phyloP scores from a whole-genome alignment of 2,113 vertebrate species.

The Hypanus sabinus region DNA sequence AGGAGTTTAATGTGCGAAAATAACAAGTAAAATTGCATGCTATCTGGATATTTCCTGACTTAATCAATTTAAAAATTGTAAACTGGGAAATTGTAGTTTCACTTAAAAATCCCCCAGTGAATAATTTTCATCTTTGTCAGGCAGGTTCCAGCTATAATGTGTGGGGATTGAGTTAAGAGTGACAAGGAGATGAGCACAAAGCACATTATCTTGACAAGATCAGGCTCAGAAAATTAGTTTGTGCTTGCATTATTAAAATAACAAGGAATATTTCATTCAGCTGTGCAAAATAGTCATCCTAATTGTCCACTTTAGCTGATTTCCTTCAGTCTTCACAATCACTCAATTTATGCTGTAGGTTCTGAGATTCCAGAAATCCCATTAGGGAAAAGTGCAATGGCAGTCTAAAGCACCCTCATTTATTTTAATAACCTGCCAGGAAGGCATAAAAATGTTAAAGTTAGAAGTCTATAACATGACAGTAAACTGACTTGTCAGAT shows the following conservation, averaged over 20 bases:
- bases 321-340: slow-evolving; percentile 78
- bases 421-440: slow-evolving; percentile 99
- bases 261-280: slow-evolving; percentile 93
- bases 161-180: slow-evolving; percentile 81
- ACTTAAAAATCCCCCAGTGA: slow-evolving; percentile 62
- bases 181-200: slow-evolving; percentile 83
- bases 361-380: slow-evolving; percentile 78
- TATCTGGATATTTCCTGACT: not conserved
- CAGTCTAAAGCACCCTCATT: slow-evolving; percentile 82
- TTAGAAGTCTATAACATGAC: slow-evolving; percentile 80
- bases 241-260: slow-evolving; percentile 97
- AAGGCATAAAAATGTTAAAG: slow-evolving; percentile 94
- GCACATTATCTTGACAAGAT: slow-evolving; percentile 91
- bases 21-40: not conserved
- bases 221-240: slow-evolving; percentile 83
- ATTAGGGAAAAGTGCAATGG: slow-evolving; percentile 71
- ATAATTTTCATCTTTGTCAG: slow-evolving; percentile 69
- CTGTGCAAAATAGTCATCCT: slow-evolving; percentile 75
- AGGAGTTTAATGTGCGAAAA: not conserved
- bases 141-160: slow-evolving; percentile 69
- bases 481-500: slow-evolving; percentile 84
- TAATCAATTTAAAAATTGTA: slow-evolving; percentile 32
- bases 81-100: slow-evolving; percentile 39
- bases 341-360: slow-evolving; percentile 75
- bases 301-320: slow-evolving; percentile 96